These are phyloP conservation scores for Poecilia picta DNA, from an alignment of 2,797 vertebrate species.

Conservation along the genomic window DNA sequence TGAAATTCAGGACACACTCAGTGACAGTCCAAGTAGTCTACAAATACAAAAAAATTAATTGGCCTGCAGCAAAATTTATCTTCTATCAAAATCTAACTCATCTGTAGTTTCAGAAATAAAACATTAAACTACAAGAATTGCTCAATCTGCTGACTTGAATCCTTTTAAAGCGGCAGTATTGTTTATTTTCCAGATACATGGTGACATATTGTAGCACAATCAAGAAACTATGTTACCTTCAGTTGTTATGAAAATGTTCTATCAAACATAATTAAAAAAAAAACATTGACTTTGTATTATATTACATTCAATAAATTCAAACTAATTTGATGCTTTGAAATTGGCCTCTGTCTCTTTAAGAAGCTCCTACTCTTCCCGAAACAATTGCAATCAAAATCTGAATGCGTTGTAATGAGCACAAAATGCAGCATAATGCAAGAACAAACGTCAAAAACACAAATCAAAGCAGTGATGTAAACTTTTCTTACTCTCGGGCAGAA, in stretches of 20 bases:
- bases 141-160: neutral
- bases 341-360: neutral
- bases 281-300: neutral
- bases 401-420: neutral
- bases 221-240: neutral
- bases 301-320: too few relatives aligned
- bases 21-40: neutral
- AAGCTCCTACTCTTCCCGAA: neutral
- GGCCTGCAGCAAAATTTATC: neutral
- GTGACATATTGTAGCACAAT: neutral
- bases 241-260: neutral
- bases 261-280: neutral
- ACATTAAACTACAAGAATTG: neutral
- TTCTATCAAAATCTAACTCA: neutral
- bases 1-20: neutral
- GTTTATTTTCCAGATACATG: neutral
- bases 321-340: neutral
- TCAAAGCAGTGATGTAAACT: neutral
- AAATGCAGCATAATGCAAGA: neutral
- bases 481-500: conserved; percentile 80
- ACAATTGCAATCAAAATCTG: neutral
- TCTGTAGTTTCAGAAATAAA: neutral
- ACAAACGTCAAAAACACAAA: neutral
- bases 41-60: neutral
- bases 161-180: neutral